Evolutionary conservation across 2,888 invertebrate genomes (phyloP).

Genomic region (Luffia ferchaultella): DNA sequence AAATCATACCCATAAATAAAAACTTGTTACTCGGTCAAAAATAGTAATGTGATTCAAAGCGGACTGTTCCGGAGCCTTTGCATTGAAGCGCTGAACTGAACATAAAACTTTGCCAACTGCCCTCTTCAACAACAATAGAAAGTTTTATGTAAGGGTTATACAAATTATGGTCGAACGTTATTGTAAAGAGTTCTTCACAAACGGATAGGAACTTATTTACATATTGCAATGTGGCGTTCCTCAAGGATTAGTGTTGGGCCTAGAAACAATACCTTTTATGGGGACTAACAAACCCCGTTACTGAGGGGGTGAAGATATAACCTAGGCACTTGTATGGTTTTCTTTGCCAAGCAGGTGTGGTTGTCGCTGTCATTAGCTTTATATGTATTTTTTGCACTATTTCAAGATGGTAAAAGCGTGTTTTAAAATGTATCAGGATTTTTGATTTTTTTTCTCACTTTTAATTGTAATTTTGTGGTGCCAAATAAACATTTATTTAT

Average conservation of each 20-base stretch:
- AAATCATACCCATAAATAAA: no score
- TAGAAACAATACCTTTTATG: no score
- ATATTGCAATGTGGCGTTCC: constrained; percentile 12
- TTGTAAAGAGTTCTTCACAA: constrained; percentile 25
- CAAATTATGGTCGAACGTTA: constrained; percentile 28
- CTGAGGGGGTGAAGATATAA: not conserved
- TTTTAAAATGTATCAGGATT: no score
- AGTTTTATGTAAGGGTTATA: constrained; percentile 34
- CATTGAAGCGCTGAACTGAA: constrained; percentile 20
- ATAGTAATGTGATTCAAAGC: not conserved
- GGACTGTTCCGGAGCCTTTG: not conserved
- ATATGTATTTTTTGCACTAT: no score
- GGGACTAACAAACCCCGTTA: no score
- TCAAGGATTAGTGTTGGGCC: constrained; percentile 17
- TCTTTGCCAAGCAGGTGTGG: not conserved
- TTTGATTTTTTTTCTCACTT: no score
- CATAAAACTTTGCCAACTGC: constrained; percentile 38
- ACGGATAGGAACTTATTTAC: constrained; percentile 20
- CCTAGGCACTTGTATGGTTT: not conserved
- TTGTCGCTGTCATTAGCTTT: not conserved
- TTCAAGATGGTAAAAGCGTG: no score
- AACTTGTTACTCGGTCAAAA: no score
- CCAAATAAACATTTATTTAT: no score
- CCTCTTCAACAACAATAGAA: constrained; percentile 41
- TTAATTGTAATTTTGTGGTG: no score